These are phyloP conservation scores for Amphiprion percula DNA, from an alignment of 2,113 vertebrate genomes.

Conservation along the genomic window DNA sequence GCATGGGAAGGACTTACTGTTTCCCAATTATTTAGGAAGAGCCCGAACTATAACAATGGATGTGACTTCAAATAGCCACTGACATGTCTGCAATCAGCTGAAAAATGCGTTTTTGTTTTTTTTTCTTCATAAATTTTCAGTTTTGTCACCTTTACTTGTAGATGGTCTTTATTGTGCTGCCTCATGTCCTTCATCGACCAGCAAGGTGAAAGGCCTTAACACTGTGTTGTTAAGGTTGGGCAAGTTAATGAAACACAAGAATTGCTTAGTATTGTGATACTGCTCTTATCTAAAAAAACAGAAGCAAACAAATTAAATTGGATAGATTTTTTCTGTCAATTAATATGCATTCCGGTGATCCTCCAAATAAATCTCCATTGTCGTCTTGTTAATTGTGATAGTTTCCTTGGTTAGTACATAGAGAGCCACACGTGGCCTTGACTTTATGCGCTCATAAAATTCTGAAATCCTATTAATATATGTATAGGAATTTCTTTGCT, in stretches of 20 bases:
- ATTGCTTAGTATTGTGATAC: conserved; percentile 28
- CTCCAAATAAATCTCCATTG: conserved; percentile 2
- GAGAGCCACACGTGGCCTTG: background rate
- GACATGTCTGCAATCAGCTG: conserved; percentile 25
- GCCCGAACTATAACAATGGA: conserved; percentile 24
- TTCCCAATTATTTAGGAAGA: conserved; percentile 55
- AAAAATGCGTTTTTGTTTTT: conserved; percentile 13
- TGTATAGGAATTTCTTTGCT: background rate
- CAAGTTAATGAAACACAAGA: conserved; percentile 48
- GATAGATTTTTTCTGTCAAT: conserved; percentile 44
- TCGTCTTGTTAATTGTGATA: conserved; percentile 16
- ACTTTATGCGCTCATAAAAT: background rate
- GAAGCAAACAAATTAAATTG: conserved; percentile 34
- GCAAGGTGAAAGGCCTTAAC: conserved; percentile 32
- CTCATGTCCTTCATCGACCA: conserved; percentile 28
- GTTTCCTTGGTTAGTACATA: background rate
- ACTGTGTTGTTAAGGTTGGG: conserved; percentile 39
- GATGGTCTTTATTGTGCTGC: conserved; percentile 19
- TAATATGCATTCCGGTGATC: conserved; percentile 13
- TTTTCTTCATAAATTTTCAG: conserved; percentile 20
- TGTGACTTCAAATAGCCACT: conserved; percentile 31
- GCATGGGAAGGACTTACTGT: conserved; percentile 35
- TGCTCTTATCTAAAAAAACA: conserved; percentile 13
- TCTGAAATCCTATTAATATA: background rate
- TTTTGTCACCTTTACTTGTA: conserved; percentile 19